Base-by-base conservation (phyloP, 23 tunicate genomes). In the Ascidia mentula region DNA sequence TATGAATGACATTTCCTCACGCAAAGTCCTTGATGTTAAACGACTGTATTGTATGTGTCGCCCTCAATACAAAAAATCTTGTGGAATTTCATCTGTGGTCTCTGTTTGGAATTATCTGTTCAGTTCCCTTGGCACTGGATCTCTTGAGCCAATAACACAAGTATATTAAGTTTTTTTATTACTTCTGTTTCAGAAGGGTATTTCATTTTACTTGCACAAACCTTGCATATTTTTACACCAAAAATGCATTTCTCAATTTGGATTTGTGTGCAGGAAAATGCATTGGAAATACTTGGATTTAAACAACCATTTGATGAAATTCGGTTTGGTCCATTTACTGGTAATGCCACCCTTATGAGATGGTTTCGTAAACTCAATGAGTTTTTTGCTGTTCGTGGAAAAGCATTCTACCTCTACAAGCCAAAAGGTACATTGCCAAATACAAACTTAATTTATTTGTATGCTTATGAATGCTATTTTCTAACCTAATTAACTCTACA, bases 391-490 rank as follows among this genome's bases (percentile, higher is more conserved):
- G 95, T 89, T 13, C 53, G 79, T 76, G 95, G 95, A 40, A 82
- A 76, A 13, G 82, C 95, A 31, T 65, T 72, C 65, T 89, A 89
- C 70, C 39, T 89, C 40, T 89, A 83, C 70, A 89, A 89, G 13
- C 95, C 95, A 22, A 84, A 83, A 89, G 95, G 95, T 89, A 78
- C 34, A n/a, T n/a, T n/a, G n/a, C n/a, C n/a, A n/a, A n/a, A n/a
- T n/a, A n/a, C n/a, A n/a, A n/a, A n/a, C n/a, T n/a, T n/a, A n/a
- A n/a, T n/a, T n/a, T n/a, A n/a, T n/a, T n/a, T n/a, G n/a, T n/a
- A n/a, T n/a, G n/a, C n/a, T n/a, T n/a, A n/a, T n/a, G n/a, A n/a
- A n/a, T n/a, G n/a, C n/a, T n/a, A n/a, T n/a, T n/a, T n/a, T n/a
- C n/a, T n/a, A n/a, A n/a, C 13, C 13, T 73, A 42, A 73, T 70